These are phyloP conservation scores for Laticauda colubrina DNA, from an alignment of 2,113 vertebrate genomes.

Conservation along the genomic window DNA sequence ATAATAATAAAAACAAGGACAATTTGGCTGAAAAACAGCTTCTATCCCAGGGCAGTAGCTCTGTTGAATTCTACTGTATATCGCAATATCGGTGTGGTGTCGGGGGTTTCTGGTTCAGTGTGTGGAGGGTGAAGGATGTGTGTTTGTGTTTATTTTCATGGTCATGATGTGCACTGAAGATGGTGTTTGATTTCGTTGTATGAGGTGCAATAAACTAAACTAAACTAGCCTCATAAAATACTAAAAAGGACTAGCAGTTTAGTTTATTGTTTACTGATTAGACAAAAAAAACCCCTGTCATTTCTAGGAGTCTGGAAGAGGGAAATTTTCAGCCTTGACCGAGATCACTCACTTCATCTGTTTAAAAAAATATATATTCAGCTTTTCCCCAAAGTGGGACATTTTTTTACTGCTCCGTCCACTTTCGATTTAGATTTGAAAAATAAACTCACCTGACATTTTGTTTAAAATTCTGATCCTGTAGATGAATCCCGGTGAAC, in stretches of 20 bases:
- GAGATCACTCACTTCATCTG: background rate
- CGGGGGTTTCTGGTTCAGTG: too few species aligned
- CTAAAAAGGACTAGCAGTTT: background rate
- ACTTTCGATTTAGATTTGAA: background rate
- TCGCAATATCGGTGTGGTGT: too few species aligned
- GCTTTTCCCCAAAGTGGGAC: background rate
- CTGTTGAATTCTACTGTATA: too few species aligned
- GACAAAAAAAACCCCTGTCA: background rate
- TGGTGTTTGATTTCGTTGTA: too few species aligned
- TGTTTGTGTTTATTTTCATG: too few species aligned
- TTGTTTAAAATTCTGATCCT: constrained; percentile 16
- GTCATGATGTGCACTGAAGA: too few species aligned
- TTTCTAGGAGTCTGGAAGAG: background rate
- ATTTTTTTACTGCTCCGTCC: background rate
- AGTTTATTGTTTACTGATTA: background rate
- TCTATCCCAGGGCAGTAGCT: too few species aligned
- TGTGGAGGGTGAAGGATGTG: too few species aligned
- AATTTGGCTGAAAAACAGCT: too few species aligned
- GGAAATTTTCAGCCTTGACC: background rate
- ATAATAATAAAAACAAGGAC: too few species aligned
- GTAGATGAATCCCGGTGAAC: background rate
- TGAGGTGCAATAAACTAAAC: too few species aligned
- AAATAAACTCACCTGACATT: background rate
- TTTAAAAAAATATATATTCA: background rate
- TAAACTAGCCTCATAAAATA: background rate